A percentile compares a stretch with the other conserved stretches of the same genome.
phyloP scores from a whole-genome alignment of 2,797 vertebrate genomes.

The Bradypodion pumilum region DNA sequence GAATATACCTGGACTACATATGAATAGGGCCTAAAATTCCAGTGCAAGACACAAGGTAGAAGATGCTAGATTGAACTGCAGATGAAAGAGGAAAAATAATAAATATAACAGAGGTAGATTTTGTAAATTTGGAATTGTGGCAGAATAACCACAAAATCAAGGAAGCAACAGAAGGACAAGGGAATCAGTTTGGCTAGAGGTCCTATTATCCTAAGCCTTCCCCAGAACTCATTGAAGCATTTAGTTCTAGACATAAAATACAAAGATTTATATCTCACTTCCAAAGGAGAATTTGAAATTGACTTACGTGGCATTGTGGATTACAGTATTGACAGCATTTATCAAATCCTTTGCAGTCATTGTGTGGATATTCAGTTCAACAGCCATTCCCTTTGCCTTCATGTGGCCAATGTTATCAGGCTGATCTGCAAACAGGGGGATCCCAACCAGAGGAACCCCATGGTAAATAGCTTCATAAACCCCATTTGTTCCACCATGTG shows the following conservation, averaged over 20 bases:
- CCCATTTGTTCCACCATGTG: slow-evolving; percentile 85
- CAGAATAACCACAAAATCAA: not conserved
- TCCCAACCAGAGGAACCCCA: slow-evolving; percentile 87
- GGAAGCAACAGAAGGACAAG: not conserved
- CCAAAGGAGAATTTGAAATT: not conserved
- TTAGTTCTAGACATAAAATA: not conserved
- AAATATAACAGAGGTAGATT: not conserved
- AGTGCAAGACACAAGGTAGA: not conserved
- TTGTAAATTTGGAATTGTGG: too few species aligned
- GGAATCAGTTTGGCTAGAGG: not conserved
- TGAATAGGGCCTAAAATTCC: too few species aligned
- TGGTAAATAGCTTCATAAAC: slow-evolving; percentile 95
- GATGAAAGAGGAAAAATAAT: not conserved
- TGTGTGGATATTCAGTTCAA: slow-evolving; percentile 75
- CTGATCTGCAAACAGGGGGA: slow-evolving; percentile 89
- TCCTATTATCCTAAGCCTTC: not conserved
- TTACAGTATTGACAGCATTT: slow-evolving; percentile 77
- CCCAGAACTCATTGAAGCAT: not conserved
- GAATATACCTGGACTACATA: too few species aligned
- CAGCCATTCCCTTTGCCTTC: slow-evolving; percentile 83
- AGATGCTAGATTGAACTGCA: not conserved
- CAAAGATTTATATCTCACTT: not conserved
- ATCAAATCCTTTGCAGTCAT: slow-evolving; percentile 77
- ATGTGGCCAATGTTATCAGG: slow-evolving; percentile 86
- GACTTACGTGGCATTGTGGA: slow-evolving; percentile 76